Base-by-base conservation (phyloP, 2,113 vertebrate genomes). In the Cavia porcellus region DNA sequence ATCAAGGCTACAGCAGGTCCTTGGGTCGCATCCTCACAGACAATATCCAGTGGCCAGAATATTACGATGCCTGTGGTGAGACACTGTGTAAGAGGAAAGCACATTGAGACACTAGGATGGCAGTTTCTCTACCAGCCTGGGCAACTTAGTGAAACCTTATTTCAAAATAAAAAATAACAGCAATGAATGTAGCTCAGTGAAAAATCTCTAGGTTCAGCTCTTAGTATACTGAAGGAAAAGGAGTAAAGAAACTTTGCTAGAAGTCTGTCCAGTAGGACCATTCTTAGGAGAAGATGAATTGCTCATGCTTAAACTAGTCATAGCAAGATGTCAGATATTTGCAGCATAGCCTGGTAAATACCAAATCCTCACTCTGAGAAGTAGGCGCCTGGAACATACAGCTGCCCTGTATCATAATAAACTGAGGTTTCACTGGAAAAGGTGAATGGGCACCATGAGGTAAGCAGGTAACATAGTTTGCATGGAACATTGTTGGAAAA, bases 381-480 rank as follows among this genome's bases (percentile, higher is more conserved):
- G 45, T 9, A 89, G 35, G 20, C 75, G 11, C 35, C 61, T 64
- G 30, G 55, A 90, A 61, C 28, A 77, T 17, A 70, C 38, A 45
- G 7, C 22, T 92, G 9, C 82, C 30, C 13, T 68, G 17, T 50
- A 61, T 74, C 12, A 90, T 38, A 66, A 66, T 6, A 88, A 79
- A 24, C 19, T 66, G 74, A 89, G 42, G 28, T 61, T 90, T 30
- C 57, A 30, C 66, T 66, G 82, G 64, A 82, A 95, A 77, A 70
- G 50, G 89, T 59, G 11, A 89, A 89, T 55, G 32, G 5, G 15
- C 2, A 9, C 28, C 66, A 35, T 24, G 28, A 62, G 42, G 7
- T 32, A 24, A 52, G 38, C 55, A 89, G 17, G 55, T 28, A 94
- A 20, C 30, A 70, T 47, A 45, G 35, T 32, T 61, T 66, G 20